phyloP scores from a whole-genome alignment of 2,888 invertebrate species.

The Cantharis rustica region DNA sequence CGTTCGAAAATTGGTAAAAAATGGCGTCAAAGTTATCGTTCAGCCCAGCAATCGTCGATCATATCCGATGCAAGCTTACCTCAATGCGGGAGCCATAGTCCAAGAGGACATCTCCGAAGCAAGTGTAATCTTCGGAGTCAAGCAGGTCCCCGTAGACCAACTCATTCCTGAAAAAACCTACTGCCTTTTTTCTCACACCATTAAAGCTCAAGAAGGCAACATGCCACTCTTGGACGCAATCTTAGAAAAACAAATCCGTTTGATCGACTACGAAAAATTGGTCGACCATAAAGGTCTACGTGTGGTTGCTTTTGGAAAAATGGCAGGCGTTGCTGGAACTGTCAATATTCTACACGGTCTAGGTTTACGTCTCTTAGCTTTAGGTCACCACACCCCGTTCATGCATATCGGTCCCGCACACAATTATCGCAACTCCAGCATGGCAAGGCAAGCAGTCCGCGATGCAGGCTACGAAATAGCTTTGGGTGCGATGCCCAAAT shows the following conservation, averaged over 20 bases:
- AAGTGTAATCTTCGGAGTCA: constrained; percentile 95
- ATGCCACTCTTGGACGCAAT: constrained; percentile 97
- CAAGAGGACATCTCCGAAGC: constrained; percentile 98
- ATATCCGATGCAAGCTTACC: constrained; percentile 96
- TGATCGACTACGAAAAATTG: constrained; percentile 97
- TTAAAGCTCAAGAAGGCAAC: constrained; percentile 98
- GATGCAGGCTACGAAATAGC: constrained; percentile 99
- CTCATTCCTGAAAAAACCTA: constrained; percentile 96
- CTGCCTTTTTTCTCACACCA: constrained; percentile 98
- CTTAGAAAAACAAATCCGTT: constrained; percentile 92
- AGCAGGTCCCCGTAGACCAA: constrained; percentile 90
- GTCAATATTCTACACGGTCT: constrained; percentile 98
- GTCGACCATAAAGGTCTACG: constrained; percentile 87
- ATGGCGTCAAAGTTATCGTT: constrained; percentile 93
- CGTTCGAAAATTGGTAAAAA: constrained; percentile 83
- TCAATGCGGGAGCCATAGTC: constrained; percentile 89
- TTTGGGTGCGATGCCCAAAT: constrained; percentile 91
- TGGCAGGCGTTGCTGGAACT: constrained; percentile 98
- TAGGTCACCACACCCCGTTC: constrained; percentile 99
- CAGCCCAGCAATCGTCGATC: constrained; percentile 98
- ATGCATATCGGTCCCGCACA: constrained; percentile 99
- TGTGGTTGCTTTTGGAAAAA: constrained; percentile 98
- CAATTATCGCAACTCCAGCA: constrained; percentile 96
- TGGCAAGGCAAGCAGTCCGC: constrained; percentile 95
- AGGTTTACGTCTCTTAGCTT: constrained; percentile 87